These are phyloP conservation scores for Agrochola circellaris DNA, from an alignment of 2,888 invertebrate genomes.

Conservation along the genomic window DNA sequence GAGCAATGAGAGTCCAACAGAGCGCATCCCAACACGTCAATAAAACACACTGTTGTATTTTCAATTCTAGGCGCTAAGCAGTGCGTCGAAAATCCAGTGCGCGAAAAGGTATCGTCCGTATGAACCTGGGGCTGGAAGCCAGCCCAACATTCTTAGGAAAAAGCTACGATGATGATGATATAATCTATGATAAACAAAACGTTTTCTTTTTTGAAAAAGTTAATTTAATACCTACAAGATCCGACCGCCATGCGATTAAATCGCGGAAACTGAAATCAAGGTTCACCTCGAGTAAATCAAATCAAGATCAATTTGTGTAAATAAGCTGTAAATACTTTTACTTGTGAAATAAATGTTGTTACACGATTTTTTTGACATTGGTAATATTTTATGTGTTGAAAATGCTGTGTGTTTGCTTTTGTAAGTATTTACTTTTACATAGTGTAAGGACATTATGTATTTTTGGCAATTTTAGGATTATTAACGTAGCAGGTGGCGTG, in stretches of 20 bases:
- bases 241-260: conserved; percentile 21
- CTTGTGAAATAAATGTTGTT: conserved; percentile 29
- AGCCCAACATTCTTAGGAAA: not conserved
- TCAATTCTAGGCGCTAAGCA: too few species aligned
- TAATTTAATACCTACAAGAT: conserved; percentile 3
- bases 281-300: conserved; percentile 46
- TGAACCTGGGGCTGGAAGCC: not conserved
- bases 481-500: not conserved
- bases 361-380: conserved; percentile 24
- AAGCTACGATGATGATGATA: not conserved
- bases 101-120: too few species aligned
- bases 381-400: conserved; percentile 1
- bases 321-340: conserved; percentile 44
- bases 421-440: not conserved
- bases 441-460: not conserved
- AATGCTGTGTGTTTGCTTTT: not conserved
- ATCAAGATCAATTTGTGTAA: conserved; percentile 41
- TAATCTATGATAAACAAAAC: not conserved
- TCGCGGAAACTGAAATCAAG: conserved; percentile 53
- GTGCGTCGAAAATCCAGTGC: too few species aligned
- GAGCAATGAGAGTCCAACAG: too few species aligned
- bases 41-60: too few species aligned
- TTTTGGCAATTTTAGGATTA: not conserved
- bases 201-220: conserved; percentile 3
- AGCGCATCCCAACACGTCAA: too few species aligned